A percentile compares a stretch with the other conserved stretches of the same genome.
Conservation (phyloP, 1,140 invertebrate genomes). For the Bombus superbus region DNA sequence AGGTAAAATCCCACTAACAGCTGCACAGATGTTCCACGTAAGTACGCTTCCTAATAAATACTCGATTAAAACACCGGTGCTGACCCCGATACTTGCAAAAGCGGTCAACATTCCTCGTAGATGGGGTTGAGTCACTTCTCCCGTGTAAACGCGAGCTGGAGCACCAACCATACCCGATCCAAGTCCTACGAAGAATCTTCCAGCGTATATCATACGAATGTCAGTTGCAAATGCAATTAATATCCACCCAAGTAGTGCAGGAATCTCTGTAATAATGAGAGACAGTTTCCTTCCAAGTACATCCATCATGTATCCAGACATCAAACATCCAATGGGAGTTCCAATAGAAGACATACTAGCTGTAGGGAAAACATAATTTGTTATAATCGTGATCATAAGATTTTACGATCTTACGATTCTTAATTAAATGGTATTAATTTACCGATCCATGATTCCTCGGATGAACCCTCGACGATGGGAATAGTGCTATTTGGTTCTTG, state of each 20-base stretch:
- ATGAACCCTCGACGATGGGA: slow-evolving; percentile 81
- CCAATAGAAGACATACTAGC: slow-evolving; percentile 88
- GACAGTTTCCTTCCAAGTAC: slow-evolving; percentile 86
- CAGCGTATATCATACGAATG: slow-evolving; percentile 86
- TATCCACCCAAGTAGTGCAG: slow-evolving; percentile 88
- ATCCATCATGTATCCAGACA: slow-evolving; percentile 89
- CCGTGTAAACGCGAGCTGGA: slow-evolving; percentile 87
- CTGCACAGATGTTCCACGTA: slow-evolving; percentile 85
- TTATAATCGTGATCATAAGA: neutral
- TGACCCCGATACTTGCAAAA: slow-evolving; percentile 86
- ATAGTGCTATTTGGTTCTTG: slow-evolving; percentile 83
- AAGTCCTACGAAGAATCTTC: slow-evolving; percentile 85
- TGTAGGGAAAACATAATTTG: slow-evolving; percentile 75
- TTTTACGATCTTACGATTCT: neutral
- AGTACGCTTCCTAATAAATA: slow-evolving; percentile 86
- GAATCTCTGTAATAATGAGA: slow-evolving; percentile 87
- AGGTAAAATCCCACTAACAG: slow-evolving; percentile 84
- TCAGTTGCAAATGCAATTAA: slow-evolving; percentile 85
- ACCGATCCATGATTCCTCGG: slow-evolving; percentile 90
- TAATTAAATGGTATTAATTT: slow-evolving; percentile 64
- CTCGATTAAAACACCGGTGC: slow-evolving; percentile 85
- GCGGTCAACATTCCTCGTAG: slow-evolving; percentile 87
- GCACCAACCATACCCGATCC: slow-evolving; percentile 89
- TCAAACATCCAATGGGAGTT: slow-evolving; percentile 88
- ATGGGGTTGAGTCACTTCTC: slow-evolving; percentile 88